Conservation (phyloP, 2,113 vertebrate genomes). For the Ctenomys sociabilis region DNA sequence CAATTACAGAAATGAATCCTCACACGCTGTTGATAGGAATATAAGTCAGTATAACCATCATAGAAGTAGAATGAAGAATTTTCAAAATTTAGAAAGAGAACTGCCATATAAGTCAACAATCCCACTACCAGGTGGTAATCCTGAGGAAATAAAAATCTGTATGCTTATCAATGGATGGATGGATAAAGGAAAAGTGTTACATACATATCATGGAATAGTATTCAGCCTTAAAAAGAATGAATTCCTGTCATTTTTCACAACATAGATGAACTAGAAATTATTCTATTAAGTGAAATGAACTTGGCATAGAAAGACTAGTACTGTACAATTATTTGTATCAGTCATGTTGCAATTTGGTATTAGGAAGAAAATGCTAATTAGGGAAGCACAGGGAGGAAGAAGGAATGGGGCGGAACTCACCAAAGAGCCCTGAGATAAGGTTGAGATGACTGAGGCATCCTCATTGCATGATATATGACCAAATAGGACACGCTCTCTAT, state of each 20-base stretch:
- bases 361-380: not conserved
- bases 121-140: too few relatives aligned
- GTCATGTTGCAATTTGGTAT: not conserved
- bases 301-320: not conserved
- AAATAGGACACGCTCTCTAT: not conserved
- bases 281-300: not conserved
- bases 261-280: not conserved
- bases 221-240: not conserved
- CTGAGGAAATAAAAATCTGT: not conserved
- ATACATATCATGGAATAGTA: not conserved
- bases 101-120: not conserved
- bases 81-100: not conserved
- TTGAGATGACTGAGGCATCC: not conserved
- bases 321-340: not conserved
- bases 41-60: not conserved
- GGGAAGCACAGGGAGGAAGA: not conserved
- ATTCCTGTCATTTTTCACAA: not conserved
- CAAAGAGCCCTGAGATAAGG: not conserved
- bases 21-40: not conserved
- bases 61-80: not conserved
- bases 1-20: not conserved
- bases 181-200: not conserved
- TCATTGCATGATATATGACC: not conserved
- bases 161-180: not conserved
- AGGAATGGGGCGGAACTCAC: not conserved